Conservation (phyloP, 1,140 invertebrate genomes). For the Alviniconcha marisindica region DNA sequence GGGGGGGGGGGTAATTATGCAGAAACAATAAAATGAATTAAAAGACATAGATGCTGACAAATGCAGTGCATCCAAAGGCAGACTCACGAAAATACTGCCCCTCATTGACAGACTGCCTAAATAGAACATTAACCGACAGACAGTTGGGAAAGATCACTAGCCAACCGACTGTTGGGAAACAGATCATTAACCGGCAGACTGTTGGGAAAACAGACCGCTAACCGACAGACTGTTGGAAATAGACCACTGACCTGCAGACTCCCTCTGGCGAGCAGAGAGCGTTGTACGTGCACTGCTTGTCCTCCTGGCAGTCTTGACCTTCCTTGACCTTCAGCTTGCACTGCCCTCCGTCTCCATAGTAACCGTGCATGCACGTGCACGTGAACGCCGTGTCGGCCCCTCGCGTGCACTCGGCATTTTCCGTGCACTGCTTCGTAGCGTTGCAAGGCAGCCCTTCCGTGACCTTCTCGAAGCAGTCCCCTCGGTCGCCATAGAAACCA, state of each 20-base stretch:
- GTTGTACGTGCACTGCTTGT: conserved; percentile 38
- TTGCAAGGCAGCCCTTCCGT: conserved; percentile 35
- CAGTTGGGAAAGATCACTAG: no score
- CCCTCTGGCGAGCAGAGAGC: conserved; percentile 26
- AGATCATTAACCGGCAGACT: no score
- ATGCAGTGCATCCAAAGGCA: no score
- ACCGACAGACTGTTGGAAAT: background rate
- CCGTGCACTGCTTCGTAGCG: conserved; percentile 37
- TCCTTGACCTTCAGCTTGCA: conserved; percentile 28
- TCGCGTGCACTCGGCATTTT: conserved; percentile 26
- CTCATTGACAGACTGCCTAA: no score
- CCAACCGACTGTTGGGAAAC: no score
- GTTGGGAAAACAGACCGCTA: no score
- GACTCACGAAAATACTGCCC: no score
- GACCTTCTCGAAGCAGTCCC: conserved; percentile 40
- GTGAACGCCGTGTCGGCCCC: background rate
- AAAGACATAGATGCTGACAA: no score
- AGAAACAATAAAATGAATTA: no score
- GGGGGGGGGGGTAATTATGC: no score
- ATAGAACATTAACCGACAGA: no score
- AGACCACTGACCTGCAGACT: conserved; percentile 6
- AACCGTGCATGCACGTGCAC: conserved; percentile 41
- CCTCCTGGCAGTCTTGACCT: conserved; percentile 13
- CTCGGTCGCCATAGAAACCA: conserved; percentile 39
- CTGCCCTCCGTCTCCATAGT: conserved; percentile 34